Percentiles rank a stretch among this genome's conserved stretches.
phyloP scores from a whole-genome alignment of 1,140 invertebrate species.

The Meloidogyne floridensis region DNA sequence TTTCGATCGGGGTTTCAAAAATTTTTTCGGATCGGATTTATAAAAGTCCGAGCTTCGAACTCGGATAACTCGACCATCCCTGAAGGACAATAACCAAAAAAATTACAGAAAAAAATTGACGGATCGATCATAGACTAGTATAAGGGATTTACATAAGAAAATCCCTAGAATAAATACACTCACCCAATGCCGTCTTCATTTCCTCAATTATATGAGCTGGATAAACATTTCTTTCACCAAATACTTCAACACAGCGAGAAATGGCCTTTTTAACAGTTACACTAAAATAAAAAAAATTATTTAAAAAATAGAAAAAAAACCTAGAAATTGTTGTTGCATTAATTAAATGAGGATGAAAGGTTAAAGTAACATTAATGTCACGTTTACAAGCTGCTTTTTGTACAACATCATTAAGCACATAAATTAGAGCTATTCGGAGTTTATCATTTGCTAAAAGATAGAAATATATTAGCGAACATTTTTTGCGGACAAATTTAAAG shows the following conservation, averaged over 20 bases:
- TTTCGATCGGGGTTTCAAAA: no score
- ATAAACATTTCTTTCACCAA: constrained; percentile 44
- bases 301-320: constrained; percentile 2
- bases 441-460: constrained; percentile 37
- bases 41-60: no score
- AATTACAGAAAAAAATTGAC: no score
- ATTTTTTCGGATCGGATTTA: no score
- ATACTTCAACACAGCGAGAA: constrained; percentile 57
- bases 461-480: neutral
- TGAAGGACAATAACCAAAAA: no score
- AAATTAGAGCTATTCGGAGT: constrained; percentile 53
- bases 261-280: constrained; percentile 52
- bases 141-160: no score
- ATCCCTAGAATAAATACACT: neutral
- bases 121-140: no score
- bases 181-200: constrained; percentile 50
- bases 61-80: no score
- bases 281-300: constrained; percentile 29
- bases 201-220: constrained; percentile 51
- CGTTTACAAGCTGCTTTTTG: constrained; percentile 55
- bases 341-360: constrained; percentile 55
- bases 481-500: neutral
- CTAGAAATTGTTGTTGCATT: constrained; percentile 50
- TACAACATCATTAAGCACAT: constrained; percentile 62
- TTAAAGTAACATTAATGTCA: constrained; percentile 45